Evolutionary conservation across 2,888 invertebrate species (phyloP), one percentile per base, ranked within the genome.

Genomic region (Tupiocoris notatus): DNA sequence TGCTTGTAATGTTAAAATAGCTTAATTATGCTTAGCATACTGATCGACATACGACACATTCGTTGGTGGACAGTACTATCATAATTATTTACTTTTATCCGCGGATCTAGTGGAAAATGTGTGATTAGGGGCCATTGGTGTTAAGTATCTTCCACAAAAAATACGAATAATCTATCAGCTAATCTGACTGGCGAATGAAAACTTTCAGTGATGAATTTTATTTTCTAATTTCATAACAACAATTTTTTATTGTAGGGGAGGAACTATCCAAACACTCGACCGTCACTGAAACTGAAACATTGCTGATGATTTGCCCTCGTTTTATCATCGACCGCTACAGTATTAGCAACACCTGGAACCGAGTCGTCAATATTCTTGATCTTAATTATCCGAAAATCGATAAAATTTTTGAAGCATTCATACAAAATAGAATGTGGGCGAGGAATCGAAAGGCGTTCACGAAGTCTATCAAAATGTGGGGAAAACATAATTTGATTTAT

Each of bases 231-330:
- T n/a, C n/a, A n/a, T n/a, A n/a, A n/a, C n/a, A n/a, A n/a, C n/a
- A n/a, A n/a, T n/a, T n/a, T n/a, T n/a, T n/a, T 12, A 39, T 39
- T 39, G 39, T 58, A 77, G 77, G 77, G 1, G 77, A 77, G 17
- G 23, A 58, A 58, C 24, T 77, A 24, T 71, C 71, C 18, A 77
- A 77, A 58, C 64, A 73, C 23, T 57, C 57, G 17, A 61, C 71
- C 22, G 71, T 77, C 25, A 65, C 77, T 0, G 77, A 77, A 57
- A 58, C 77, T 3, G 71, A 77, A n/a, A 54, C 61, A 1, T 58
- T 73, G 57, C 22, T 77, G 39, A 71, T 77, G 77, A 65, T 71
- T 18, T 68, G 68, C n/a, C 77, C 77, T 1, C 70, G 71, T 1
- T 71, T 68, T 64, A 73, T 77, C 9, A 58, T 77, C 17, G 57